Percentiles rank a stretch among this genome's conserved stretches.
These are phyloP conservation scores for Athalia rosae DNA, from an alignment of 2,888 invertebrate species.

Conservation along the genomic window DNA sequence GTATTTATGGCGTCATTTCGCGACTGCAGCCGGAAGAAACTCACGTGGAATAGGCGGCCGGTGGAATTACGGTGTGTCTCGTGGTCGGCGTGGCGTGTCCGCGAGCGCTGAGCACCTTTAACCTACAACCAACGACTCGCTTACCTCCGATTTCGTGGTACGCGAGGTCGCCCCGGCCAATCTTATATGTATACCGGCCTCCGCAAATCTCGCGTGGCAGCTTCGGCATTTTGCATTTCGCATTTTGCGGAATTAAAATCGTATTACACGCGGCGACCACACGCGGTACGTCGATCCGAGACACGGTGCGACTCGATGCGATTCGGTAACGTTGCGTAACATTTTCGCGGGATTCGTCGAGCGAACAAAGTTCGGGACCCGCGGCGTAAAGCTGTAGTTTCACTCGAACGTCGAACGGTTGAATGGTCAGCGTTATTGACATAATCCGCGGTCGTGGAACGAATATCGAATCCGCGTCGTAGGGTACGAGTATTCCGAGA, in stretches of 20 bases:
- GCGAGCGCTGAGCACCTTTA: constrained; percentile 34
- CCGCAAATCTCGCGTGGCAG: neutral
- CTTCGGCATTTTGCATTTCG: neutral
- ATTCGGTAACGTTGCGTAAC: too few species aligned
- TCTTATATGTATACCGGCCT: neutral
- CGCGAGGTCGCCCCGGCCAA: constrained; percentile 7
- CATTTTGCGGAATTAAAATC: constrained; percentile 37
- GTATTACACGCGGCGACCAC: constrained; percentile 13
- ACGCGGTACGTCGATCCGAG: too few species aligned
- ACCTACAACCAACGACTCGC: constrained; percentile 36
- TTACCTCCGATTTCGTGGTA: constrained; percentile 16
- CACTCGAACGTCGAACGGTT: constrained; percentile 30
- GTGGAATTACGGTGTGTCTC: constrained; percentile 32
- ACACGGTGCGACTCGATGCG: too few species aligned
- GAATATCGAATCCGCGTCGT: constrained; percentile 2
- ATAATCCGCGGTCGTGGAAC: constrained; percentile 18
- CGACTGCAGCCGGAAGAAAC: constrained; percentile 17
- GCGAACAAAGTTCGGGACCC: constrained; percentile 30
- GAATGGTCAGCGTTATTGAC: constrained; percentile 36
- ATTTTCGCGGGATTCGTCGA: constrained; percentile 13
- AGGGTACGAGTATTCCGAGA: neutral
- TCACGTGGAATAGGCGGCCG: constrained; percentile 38
- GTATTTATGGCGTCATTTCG: constrained; percentile 42
- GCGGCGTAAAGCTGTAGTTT: constrained; percentile 28
- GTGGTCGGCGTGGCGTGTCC: constrained; percentile 41